Evolutionary conservation across 92 coral and sea anemone genomes (phyloP).

Genomic region (Isaurus tuberculatus): DNA sequence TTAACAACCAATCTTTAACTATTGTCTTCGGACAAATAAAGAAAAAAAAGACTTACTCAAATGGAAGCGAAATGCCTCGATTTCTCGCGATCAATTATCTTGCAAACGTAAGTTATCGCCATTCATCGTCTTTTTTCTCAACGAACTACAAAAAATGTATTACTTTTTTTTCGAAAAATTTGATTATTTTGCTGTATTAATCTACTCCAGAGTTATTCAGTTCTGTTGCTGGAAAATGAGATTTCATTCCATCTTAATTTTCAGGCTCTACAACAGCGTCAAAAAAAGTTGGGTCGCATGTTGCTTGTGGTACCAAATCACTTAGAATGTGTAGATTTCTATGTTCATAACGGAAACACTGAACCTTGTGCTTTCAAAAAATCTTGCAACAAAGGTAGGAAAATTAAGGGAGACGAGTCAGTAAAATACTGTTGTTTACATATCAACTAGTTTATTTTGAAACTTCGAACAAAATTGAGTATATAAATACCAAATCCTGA

Average conservation of each 20-base stretch:
- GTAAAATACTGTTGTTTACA: too few relatives aligned
- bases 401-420: too few relatives aligned
- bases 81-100: slow-evolving; percentile 82
- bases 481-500: too few relatives aligned
- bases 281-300: slow-evolving; percentile 63
- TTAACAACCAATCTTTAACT: not conserved
- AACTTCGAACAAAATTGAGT: too few relatives aligned
- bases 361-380: slow-evolving; percentile 24
- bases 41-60: not conserved
- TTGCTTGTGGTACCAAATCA: slow-evolving; percentile 79
- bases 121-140: not conserved
- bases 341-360: slow-evolving; percentile 66
- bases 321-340: slow-evolving; percentile 71
- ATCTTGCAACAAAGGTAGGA: slow-evolving; percentile 72
- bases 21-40: not conserved
- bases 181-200: not conserved
- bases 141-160: not conserved
- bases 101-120: slow-evolving; percentile 63
- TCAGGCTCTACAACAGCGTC: slow-evolving; percentile 74
- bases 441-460: too few relatives aligned
- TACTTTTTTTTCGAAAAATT: not conserved
- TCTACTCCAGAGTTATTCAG: not conserved
- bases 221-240: not conserved
- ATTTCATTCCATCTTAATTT: not conserved
- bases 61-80: slow-evolving; percentile 70